Percentiles rank a stretch among this genome's conserved stretches.
Conservation (phyloP, 64 coral and sea anemone genomes). For the Pocillopora verrucosa region DNA sequence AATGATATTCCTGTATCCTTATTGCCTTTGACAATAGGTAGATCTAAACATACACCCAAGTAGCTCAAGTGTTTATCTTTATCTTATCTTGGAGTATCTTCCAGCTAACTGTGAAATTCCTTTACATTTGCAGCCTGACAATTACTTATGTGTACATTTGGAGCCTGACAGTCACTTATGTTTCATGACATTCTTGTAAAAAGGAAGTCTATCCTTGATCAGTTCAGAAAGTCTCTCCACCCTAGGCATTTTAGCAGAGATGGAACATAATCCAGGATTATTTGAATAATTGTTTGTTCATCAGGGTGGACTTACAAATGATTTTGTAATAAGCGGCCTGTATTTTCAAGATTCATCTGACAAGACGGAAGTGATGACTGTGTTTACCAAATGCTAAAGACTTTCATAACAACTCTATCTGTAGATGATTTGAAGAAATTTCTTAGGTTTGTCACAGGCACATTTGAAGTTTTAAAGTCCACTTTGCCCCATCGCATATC, state of each 20-base stretch:
- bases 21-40: background rate
- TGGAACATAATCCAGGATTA: conserved; percentile 30
- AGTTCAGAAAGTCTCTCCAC: conserved; percentile 67
- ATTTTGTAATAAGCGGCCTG: conserved; percentile 32
- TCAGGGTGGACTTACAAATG: conserved; percentile 14
- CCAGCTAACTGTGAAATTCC: background rate
- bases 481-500: conserved; percentile 27
- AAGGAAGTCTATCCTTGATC: conserved; percentile 65
- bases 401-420: conserved; percentile 24
- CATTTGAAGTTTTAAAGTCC: background rate
- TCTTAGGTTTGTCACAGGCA: conserved; percentile 35
- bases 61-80: background rate
- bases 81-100: background rate
- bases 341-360: conserved; percentile 4
- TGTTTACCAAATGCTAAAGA: conserved; percentile 52
- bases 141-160: conserved; percentile 9
- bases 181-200: conserved; percentile 59
- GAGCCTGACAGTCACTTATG: conserved; percentile 43
- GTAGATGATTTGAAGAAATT: conserved; percentile 18
- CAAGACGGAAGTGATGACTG: background rate
- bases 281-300: conserved; percentile 52
- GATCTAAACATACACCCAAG: background rate
- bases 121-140: conserved; percentile 11
- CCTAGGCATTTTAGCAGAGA: conserved; percentile 50
- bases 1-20: no score